Evolutionary conservation across 92 coral and sea anemone species (phyloP), one percentile per base, ranked within the genome.

Genomic region (Galaxea fascicularis): DNA sequence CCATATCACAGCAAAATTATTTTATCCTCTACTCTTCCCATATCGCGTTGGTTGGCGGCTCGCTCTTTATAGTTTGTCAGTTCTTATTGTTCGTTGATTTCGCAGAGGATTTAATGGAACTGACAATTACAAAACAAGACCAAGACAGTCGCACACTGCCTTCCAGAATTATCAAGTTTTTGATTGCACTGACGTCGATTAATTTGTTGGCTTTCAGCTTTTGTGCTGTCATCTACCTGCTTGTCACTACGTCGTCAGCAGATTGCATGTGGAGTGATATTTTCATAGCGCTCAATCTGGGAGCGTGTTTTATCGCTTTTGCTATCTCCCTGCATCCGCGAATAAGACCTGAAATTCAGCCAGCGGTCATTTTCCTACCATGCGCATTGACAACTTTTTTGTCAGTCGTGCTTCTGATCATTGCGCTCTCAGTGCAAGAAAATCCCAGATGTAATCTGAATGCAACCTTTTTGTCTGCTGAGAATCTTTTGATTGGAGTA

Each of bases 211-310:
- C 53, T 4, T 73, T 44, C 22, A 74, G 83, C 41, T 66, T 70
- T 51, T 30, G 79, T 74, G 49, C 67, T 10, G 88, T 71, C 16
- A 65, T 77, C 25, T 56, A 30, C 24, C 4, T 88, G 29, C 74
- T 82, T 74, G 56, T 82, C 27, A 54, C 44, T 67, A 65, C 88
- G 3, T 66, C 91, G n/a, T 44, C 65, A 44, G 67, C 57, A 70
- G 73, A 82, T 5, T 88, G 91, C 35, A 88, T 56, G 22, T 88
- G 91, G 91, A 82, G 75, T 16, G 77, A 82, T 18, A 44, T 87
- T 45, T 80, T 81, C 14, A 82, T 82, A 2, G 74, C 70, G 26
- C 63, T 81, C 15, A 82, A 52, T 28, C 67, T 87, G 24, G 86
- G 82, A 35, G 87, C 69, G 20, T 73, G 87, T 82, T 74, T 81